Conservation (phyloP, 2,888 invertebrate species). For the Zygothrica quintamaculata region DNA sequence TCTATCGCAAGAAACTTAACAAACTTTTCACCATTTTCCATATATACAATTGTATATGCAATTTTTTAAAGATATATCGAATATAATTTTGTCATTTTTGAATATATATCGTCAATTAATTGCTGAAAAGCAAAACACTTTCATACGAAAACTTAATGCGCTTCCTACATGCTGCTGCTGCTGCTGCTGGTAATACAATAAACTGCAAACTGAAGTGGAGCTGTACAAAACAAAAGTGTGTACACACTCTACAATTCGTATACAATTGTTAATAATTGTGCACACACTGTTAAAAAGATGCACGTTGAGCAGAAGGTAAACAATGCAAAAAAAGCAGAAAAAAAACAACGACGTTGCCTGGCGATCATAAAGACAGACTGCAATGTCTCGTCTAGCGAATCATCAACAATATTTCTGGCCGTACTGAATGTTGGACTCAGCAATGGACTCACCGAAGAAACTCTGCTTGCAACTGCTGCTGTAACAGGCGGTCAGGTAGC, state of each 20-base stretch:
- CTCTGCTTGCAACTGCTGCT: constrained; percentile 86
- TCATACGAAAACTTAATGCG: constrained; percentile 6
- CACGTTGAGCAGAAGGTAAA: constrained; percentile 64
- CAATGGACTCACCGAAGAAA: constrained; percentile 90
- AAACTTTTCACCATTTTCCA: too few relatives aligned
- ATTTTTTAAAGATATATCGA: neutral
- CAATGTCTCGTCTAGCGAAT: constrained; percentile 79
- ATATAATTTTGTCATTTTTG: constrained; percentile 16
- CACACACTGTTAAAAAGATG: constrained; percentile 38
- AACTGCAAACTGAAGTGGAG: constrained; percentile 7
- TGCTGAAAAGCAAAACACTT: constrained; percentile 13
- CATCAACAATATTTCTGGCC: constrained; percentile 81
- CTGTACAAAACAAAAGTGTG: constrained; percentile 11
- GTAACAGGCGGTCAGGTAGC: constrained; percentile 86
- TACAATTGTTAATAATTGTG: constrained; percentile 24
- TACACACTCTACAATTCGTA: constrained; percentile 26
- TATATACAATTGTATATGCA: constrained; percentile 30
- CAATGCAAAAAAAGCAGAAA: constrained; percentile 81
- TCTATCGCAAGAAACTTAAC: too few relatives aligned
- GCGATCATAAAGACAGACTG: constrained; percentile 85
- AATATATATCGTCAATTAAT: constrained; percentile 2
- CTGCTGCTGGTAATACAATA: neutral
- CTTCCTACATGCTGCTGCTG: too few relatives aligned
- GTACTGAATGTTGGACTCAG: constrained; percentile 96
- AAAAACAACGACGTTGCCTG: constrained; percentile 85